These are phyloP conservation scores for Morpho deidamia DNA, from an alignment of 2,888 invertebrate species.

Conservation along the genomic window DNA sequence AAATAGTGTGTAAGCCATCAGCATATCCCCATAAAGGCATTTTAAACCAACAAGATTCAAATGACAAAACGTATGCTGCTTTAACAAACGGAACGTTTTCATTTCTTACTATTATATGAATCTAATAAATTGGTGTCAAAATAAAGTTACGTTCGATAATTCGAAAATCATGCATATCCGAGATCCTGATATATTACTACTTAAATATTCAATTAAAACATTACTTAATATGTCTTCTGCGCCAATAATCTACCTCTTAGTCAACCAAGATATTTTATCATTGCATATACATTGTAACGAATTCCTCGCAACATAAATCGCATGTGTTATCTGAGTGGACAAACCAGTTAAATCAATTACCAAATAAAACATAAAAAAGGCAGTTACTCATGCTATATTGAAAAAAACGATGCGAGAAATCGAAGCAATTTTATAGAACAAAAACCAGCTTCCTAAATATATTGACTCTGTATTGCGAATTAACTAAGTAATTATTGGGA, in stretches of 20 bases:
- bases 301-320: not conserved
- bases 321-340: slow-evolving; percentile 9
- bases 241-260: slow-evolving; percentile 5
- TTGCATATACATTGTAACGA: slow-evolving; percentile 5
- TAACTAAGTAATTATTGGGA: not conserved
- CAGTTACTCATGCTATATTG: slow-evolving; percentile 20
- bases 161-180: not conserved
- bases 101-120: not conserved
- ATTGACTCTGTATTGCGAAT: slow-evolving; percentile 1
- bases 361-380: slow-evolving; percentile 18
- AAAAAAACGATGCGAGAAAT: slow-evolving; percentile 6
- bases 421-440: slow-evolving; percentile 1
- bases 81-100: slow-evolving; percentile 2
- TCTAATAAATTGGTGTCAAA: slow-evolving; percentile 3
- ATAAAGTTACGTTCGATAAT: not conserved
- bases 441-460: slow-evolving; percentile 1
- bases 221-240: not conserved
- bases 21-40: not conserved
- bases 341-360: slow-evolving; percentile 24
- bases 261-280: slow-evolving; percentile 12
- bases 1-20: too few relatives aligned
- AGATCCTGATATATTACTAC: slow-evolving; percentile 4
- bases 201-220: not conserved
- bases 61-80: not conserved
- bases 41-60: not conserved